A percentile compares a stretch with the other conserved stretches of the same genome.
phyloP scores from a whole-genome alignment of 2,113 vertebrate genomes.

The Peromyscus maniculatus region DNA sequence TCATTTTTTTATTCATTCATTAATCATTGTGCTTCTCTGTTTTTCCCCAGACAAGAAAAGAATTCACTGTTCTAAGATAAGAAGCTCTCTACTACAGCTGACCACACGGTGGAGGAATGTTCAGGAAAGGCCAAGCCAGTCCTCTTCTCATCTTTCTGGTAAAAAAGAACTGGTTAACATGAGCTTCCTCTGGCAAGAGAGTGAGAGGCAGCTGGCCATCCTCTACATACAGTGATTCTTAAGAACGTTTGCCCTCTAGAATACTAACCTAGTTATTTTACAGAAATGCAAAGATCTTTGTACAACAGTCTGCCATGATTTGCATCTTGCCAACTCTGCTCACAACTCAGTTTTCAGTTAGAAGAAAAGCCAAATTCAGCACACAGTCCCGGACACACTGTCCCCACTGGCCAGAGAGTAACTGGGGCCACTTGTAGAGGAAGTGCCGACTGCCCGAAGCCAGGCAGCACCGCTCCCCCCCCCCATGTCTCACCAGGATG shows the following conservation, averaged over 20 bases:
- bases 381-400: slow-evolving; percentile 75
- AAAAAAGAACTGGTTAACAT: slow-evolving; percentile 28
- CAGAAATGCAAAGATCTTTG: slow-evolving; percentile 59
- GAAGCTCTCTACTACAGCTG: not conserved
- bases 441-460: slow-evolving; percentile 67
- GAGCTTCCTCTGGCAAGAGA: slow-evolving; percentile 46
- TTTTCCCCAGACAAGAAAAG: not conserved
- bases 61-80: slow-evolving; percentile 27
- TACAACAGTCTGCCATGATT: slow-evolving; percentile 57
- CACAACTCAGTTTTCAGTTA: slow-evolving; percentile 76
- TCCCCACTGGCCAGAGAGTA: slow-evolving; percentile 68
- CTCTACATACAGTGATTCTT: slow-evolving; percentile 43
- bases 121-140: not conserved
- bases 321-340: slow-evolving; percentile 72
- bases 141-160: not conserved
- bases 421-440: slow-evolving; percentile 71
- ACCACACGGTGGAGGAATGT: slow-evolving; percentile 7
- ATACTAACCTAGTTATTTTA: slow-evolving; percentile 60
- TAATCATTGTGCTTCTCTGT: not conserved
- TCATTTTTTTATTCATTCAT: not conserved
- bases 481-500: slow-evolving; percentile 70
- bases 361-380: slow-evolving; percentile 80
- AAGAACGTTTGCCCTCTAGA: slow-evolving; percentile 51
- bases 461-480: slow-evolving; percentile 70
- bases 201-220: slow-evolving; percentile 42